phyloP scores from a whole-genome alignment of 2,113 vertebrate species.

The Channa maculata region DNA sequence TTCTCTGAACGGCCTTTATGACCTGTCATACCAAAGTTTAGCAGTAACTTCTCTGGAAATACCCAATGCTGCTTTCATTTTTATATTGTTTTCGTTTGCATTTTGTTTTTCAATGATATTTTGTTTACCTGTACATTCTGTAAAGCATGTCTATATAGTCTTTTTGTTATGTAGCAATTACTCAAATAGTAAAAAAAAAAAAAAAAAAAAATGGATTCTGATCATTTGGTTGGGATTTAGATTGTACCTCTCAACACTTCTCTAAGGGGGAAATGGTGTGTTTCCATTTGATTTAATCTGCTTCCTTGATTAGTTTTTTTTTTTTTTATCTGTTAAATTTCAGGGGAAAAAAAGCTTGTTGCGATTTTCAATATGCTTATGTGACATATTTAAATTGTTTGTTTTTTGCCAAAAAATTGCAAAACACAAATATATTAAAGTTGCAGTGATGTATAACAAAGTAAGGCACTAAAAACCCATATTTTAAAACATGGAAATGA shows the following conservation, averaged over 20 bases:
- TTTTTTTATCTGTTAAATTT: no score
- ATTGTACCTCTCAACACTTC: background rate
- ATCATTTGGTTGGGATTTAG: slow-evolving; percentile 23
- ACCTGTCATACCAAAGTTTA: slow-evolving; percentile 82
- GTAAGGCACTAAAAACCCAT: background rate
- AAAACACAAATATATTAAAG: background rate
- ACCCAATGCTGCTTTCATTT: slow-evolving; percentile 74
- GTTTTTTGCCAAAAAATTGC: background rate
- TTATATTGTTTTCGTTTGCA: slow-evolving; percentile 44
- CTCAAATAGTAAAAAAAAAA: slow-evolving; percentile 75
- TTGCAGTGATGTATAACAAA: background rate
- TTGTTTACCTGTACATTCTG: slow-evolving; percentile 83
- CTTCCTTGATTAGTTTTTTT: no score
- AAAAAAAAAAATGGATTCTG: slow-evolving; percentile 59
- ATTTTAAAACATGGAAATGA: background rate
- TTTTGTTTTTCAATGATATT: slow-evolving; percentile 53
- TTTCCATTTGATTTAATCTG: no score
- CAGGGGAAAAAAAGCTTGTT: no score
- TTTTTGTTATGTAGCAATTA: slow-evolving; percentile 80
- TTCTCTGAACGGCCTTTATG: slow-evolving; percentile 45
- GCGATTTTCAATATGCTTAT: background rate
- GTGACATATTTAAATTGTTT: background rate
- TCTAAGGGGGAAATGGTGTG: background rate
- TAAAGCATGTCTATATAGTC: slow-evolving; percentile 83
- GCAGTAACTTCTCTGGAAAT: slow-evolving; percentile 71